Base-by-base conservation (phyloP, 2,113 vertebrate species). In the Archilochus colubris region DNA sequence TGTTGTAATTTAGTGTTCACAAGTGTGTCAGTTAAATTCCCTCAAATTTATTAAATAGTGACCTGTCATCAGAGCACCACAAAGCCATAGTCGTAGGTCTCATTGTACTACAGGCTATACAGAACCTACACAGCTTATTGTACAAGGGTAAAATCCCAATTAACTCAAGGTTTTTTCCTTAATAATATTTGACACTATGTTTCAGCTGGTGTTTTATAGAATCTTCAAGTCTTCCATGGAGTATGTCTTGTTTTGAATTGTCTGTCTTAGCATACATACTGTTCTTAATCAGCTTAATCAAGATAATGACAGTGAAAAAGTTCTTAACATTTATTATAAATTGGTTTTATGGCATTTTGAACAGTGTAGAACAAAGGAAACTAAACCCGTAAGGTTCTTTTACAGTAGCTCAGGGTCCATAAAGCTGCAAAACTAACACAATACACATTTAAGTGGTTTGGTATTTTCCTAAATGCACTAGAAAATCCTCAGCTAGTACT, bases 281-380 rank as follows among this genome's bases (percentile, higher is more conserved):
- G 22, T 4, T 25, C 33, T 90, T 88, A 63, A 51, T 90, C 31
- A 57, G 16, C 2, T 1, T 72, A 40, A 40, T 40, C 40, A 40
- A 40, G 12, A 22, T 64, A 57, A 31, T 48, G 61, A 78, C 80
- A 74, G 38, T 76, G 57, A 48, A 13, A 70, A 76, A 64, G 44
- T 63, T 94, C 72, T 91, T 80, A 27, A 5, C 11, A 44, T 94
- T 86, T 77, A 30, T 81, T 88, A 68, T 91, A 89, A 89, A 43
- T 38, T n/a, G 13, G 7, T 83, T 89, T 86, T 86, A 44, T n/a
- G 57, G 12, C 74, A 63, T 95, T 83, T 90, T 80, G 43, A 82
- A 38, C 14, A 64, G 14, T 57, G 18, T 7, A 28, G 79, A 86
- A 55, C 28, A 82, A 89, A 93, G 63, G 51, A 72, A 91, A 51